Percentiles rank a stretch among this genome's conserved stretches.
These are phyloP conservation scores for Mormyrus lacerda DNA, from an alignment of 2,113 vertebrate species.

Conservation along the genomic window DNA sequence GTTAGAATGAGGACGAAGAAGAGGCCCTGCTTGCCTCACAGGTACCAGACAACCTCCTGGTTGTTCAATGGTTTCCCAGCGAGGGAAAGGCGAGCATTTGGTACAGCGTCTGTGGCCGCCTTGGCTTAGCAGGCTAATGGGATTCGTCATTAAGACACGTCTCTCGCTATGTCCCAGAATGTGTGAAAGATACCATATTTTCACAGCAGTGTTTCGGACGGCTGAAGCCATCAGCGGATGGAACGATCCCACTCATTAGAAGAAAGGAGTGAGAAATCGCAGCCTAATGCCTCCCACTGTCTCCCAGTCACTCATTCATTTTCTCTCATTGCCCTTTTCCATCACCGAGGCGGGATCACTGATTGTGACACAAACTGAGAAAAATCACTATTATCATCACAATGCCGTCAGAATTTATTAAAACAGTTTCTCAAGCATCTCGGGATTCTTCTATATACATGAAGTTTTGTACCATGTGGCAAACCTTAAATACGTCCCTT, in stretches of 20 bases:
- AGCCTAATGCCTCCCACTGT: neutral
- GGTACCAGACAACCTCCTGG: neutral
- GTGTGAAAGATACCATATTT: neutral
- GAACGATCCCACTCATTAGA: neutral
- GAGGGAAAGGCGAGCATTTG: neutral
- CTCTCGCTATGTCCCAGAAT: neutral
- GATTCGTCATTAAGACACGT: neutral
- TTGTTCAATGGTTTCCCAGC: neutral
- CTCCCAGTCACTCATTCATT: neutral
- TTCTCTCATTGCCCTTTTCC: neutral
- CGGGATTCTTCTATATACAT: neutral
- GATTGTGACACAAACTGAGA: neutral
- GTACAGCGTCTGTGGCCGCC: neutral
- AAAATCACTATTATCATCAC: neutral
- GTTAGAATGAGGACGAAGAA: neutral
- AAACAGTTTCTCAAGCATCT: neutral
- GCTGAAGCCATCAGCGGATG: neutral
- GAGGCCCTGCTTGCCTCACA: neutral
- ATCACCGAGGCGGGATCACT: neutral
- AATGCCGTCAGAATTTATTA: neutral
- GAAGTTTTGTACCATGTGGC: neutral
- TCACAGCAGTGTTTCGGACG: neutral
- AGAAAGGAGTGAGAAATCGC: neutral
- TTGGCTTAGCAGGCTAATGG: neutral
- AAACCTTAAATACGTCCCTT: neutral